These are phyloP conservation scores for Plagodis dolabraria DNA, from an alignment of 2,888 invertebrate species.

Conservation along the genomic window DNA sequence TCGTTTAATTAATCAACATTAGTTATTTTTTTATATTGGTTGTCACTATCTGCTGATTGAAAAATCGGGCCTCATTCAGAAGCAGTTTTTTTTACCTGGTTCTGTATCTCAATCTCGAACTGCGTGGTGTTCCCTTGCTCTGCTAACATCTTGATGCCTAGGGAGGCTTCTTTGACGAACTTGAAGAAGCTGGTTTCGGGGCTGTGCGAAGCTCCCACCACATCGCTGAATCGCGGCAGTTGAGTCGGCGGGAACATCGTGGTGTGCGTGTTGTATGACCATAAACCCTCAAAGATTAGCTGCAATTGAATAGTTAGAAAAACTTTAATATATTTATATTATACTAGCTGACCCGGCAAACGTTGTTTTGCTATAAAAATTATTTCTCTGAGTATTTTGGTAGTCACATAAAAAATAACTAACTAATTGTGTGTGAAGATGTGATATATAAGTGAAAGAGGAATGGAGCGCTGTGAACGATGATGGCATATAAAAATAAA, in stretches of 20 bases:
- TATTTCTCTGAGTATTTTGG: too few relatives aligned
- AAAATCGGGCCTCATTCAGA: background rate
- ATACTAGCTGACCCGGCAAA: too few relatives aligned
- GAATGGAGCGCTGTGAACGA: too few relatives aligned
- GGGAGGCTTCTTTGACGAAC: conserved; percentile 61
- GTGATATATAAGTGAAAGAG: too few relatives aligned
- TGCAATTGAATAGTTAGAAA: conserved; percentile 31
- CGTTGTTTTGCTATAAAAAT: too few relatives aligned
- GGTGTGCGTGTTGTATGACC: conserved; percentile 73
- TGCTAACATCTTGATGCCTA: conserved; percentile 69
- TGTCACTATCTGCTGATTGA: too few relatives aligned
- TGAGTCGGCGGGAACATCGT: conserved; percentile 57
- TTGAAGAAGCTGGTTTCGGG: conserved; percentile 64
- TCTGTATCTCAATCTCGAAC: conserved; percentile 70
- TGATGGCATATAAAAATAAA: too few relatives aligned
- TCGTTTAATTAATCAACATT: too few relatives aligned
- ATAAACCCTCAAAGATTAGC: conserved; percentile 72
- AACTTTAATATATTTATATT: background rate
- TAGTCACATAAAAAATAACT: too few relatives aligned
- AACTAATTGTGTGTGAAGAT: too few relatives aligned
- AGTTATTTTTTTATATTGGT: too few relatives aligned
- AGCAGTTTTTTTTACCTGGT: conserved; percentile 47
- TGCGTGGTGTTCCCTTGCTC: conserved; percentile 77
- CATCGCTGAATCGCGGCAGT: conserved; percentile 68
- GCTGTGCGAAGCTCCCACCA: conserved; percentile 75